Percentiles rank a stretch among this genome's conserved stretches.
These are phyloP conservation scores for Molothrus ater DNA, from an alignment of 2,797 vertebrate species.

Conservation along the genomic window DNA sequence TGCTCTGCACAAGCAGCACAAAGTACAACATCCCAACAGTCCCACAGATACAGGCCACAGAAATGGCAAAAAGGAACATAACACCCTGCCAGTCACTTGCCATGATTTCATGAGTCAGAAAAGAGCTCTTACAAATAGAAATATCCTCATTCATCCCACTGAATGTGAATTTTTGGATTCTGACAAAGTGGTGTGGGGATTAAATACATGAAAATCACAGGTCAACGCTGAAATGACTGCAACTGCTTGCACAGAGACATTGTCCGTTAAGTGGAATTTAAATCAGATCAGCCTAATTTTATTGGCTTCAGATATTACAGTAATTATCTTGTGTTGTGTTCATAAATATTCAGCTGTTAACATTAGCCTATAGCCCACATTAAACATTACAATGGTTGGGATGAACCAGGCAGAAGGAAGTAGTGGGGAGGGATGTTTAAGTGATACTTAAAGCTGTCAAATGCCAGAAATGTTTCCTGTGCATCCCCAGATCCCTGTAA, in stretches of 20 bases:
- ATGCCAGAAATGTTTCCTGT: background rate
- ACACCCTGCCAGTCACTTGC: background rate
- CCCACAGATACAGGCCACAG: fast-evolving
- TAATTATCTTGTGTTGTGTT: background rate
- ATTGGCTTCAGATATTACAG: background rate
- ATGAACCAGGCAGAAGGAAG: background rate
- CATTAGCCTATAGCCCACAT: background rate
- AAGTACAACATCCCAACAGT: background rate
- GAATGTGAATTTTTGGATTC: background rate
- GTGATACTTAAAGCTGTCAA: background rate
- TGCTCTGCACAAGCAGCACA: background rate
- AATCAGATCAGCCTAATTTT: background rate
- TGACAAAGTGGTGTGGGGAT: background rate
- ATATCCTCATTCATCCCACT: background rate
- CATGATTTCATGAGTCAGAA: background rate
- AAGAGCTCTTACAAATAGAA: background rate
- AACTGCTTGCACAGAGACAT: background rate
- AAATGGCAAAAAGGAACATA: background rate
- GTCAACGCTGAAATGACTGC: fast-evolving
- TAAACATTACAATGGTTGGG: background rate
- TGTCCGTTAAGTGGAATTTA: background rate
- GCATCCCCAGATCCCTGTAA: background rate
- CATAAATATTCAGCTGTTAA: background rate
- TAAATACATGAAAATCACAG: background rate
- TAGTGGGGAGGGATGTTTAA: background rate